These are phyloP conservation scores for Tenthredo amoena DNA, from an alignment of 2,888 invertebrate species.

Conservation along the genomic window DNA sequence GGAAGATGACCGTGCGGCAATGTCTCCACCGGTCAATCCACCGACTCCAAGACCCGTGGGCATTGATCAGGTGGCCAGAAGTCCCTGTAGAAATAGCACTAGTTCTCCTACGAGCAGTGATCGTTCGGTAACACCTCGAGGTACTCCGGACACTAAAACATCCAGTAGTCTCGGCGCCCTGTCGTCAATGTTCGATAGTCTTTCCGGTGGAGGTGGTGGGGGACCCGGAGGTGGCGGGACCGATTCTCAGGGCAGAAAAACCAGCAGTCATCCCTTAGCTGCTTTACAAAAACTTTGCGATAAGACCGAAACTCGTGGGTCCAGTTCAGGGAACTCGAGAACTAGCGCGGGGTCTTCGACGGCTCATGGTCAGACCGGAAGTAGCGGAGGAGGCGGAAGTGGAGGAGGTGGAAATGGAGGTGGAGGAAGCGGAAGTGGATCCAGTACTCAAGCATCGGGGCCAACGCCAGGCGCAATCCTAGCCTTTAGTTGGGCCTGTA, in stretches of 20 bases:
- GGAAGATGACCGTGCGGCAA: slow-evolving; percentile 74
- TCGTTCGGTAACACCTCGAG: slow-evolving; percentile 88
- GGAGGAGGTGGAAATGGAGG: slow-evolving; percentile 70
- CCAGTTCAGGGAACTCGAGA: slow-evolving; percentile 70
- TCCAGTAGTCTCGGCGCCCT: slow-evolving; percentile 88
- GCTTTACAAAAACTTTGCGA: slow-evolving; percentile 97
- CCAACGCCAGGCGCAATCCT: slow-evolving; percentile 91
- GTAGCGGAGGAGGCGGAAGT: slow-evolving; percentile 76
- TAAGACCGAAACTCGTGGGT: slow-evolving; percentile 91
- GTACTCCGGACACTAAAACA: slow-evolving; percentile 81
- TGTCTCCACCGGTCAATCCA: slow-evolving; percentile 74
- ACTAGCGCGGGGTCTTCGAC: slow-evolving; percentile 73
- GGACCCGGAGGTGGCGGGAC: slow-evolving; percentile 65
- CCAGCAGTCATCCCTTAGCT: slow-evolving; percentile 93
- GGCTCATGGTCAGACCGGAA: slow-evolving; percentile 72
- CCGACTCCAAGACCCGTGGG: slow-evolving; percentile 80
- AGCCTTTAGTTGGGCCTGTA: slow-evolving; percentile 97
- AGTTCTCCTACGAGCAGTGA: slow-evolving; percentile 89
- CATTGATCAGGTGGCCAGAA: slow-evolving; percentile 78
- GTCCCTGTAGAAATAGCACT: slow-evolving; percentile 83
- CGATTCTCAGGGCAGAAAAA: slow-evolving; percentile 83
- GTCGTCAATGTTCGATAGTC: slow-evolving; percentile 94
- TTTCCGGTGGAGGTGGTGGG: slow-evolving; percentile 82
- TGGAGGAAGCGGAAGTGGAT: slow-evolving; percentile 73
- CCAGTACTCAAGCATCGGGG: slow-evolving; percentile 75